Evolutionary conservation across 1,140 invertebrate species (phyloP), one percentile per base, ranked within the genome.

Genomic region (Helicoverpa zea): DNA sequence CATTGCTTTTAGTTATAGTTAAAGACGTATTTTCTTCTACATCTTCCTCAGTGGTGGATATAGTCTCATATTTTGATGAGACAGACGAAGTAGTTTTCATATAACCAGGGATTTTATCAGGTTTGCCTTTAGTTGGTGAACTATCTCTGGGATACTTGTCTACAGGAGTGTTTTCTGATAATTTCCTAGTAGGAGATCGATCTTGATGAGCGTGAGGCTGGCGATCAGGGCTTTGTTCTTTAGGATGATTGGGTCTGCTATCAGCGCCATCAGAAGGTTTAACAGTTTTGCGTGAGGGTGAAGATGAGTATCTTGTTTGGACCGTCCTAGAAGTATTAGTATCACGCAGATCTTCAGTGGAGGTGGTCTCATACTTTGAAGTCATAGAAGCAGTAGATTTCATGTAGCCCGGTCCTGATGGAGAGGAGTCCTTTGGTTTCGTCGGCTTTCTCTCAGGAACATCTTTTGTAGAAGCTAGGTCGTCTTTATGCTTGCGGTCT

Each of bases 31-130:
- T 66, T 83, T 79, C 52, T 75, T 79, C 59, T 30, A 74, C 29
- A 64, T 83, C 54, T 29, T 83, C 54, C n/a, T 78, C 74, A 72
- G 78, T 76, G 52, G 75, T 63, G 14, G 23, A 30, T 29, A 61
- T 16, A 12, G 56, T 63, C 23, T 85, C 83, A 51, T 80, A 58
- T 80, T 80, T 85, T 23, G 77, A 52, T 5, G 70, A 29, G 9
- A 52, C 58, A n/a, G 83, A 63, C 14, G 74, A 23, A 11, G 81
- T 84, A 18, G 83, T 82, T 63, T 81, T 79, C 79, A 81, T 79
- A 11, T 80, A 82, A 43, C 70, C 61, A 12, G 82, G 79, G 7
- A 77, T 29, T 11, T 76, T 70, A 0, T 68, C 14, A 29, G 14
- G 63, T 23, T 43, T 18, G 3, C 35, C 30, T 29, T 43, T 51